Evolutionary conservation across 2,113 vertebrate genomes (phyloP).

Genomic region (Phycodurus eques): DNA sequence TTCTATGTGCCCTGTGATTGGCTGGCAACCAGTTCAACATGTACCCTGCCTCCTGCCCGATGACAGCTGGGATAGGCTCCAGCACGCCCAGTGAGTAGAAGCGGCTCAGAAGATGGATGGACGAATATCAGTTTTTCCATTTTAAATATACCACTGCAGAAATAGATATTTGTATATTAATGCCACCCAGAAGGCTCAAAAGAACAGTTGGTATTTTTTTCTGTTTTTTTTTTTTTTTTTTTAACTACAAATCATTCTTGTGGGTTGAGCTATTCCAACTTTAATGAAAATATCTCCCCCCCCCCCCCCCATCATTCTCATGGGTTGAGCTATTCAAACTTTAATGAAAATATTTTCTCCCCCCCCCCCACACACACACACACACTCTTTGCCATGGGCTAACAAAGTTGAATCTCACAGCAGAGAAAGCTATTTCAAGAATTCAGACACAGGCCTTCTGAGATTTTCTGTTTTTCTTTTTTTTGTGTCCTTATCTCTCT

Average conservation of each 20-base stretch:
- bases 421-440: slow-evolving; percentile 10
- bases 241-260: not conserved
- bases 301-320: not conserved
- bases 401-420: slow-evolving; percentile 18
- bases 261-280: slow-evolving; percentile 18
- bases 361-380: not conserved
- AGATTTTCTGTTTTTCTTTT: not conserved
- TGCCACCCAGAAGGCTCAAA: not conserved
- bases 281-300: slow-evolving; percentile 35
- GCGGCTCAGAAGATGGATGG: no score
- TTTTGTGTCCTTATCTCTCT: not conserved
- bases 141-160: not conserved
- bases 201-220: not conserved
- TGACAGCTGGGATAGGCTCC: no score
- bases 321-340: slow-evolving; percentile 18
- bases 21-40: no score
- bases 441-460: not conserved
- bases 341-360: slow-evolving; percentile 35
- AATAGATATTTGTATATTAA: slow-evolving; percentile 1
- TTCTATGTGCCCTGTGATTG: no score
- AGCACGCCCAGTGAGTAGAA: no score
- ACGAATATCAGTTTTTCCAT: not conserved
- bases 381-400: not conserved
- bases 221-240: no score
- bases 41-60: no score